A percentile compares a stretch with the other conserved stretches of the same genome.
phyloP scores from a whole-genome alignment of 2,797 vertebrate species.

The Acanthopagrus latus region DNA sequence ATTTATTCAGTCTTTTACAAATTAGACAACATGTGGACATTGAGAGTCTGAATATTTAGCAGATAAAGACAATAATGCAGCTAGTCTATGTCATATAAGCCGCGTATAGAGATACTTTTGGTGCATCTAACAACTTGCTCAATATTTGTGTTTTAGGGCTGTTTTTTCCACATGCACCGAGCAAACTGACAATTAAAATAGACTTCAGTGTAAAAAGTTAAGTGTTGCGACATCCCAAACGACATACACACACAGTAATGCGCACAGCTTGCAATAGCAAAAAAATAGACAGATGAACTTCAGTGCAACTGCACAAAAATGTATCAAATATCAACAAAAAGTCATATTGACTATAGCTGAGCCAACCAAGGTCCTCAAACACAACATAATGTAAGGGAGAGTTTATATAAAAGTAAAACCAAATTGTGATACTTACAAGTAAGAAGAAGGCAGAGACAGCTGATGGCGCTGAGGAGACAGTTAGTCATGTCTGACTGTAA shows the following conservation, averaged over 20 bases:
- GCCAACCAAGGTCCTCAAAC: neutral
- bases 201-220: neutral
- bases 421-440: constrained; percentile 55
- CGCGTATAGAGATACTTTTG: neutral
- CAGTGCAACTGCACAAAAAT: too few species aligned
- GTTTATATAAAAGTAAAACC: neutral
- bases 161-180: neutral
- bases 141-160: too few species aligned
- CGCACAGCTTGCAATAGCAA: too few species aligned
- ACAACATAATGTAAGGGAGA: too few species aligned
- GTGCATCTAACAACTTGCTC: neutral
- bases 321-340: neutral
- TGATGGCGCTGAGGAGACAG: constrained; percentile 43
- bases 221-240: neutral
- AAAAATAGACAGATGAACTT: too few species aligned
- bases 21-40: neutral
- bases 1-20: neutral
- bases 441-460: constrained; percentile 45
- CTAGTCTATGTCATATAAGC: neutral
- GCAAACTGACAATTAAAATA: neutral
- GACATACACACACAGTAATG: too few species aligned
- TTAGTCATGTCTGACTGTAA: constrained; percentile 51
- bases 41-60: neutral
- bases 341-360: neutral
- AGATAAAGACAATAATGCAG: neutral